Evolutionary conservation across 2,113 vertebrate genomes (phyloP).

Genomic region (Clarias gariepinus): DNA sequence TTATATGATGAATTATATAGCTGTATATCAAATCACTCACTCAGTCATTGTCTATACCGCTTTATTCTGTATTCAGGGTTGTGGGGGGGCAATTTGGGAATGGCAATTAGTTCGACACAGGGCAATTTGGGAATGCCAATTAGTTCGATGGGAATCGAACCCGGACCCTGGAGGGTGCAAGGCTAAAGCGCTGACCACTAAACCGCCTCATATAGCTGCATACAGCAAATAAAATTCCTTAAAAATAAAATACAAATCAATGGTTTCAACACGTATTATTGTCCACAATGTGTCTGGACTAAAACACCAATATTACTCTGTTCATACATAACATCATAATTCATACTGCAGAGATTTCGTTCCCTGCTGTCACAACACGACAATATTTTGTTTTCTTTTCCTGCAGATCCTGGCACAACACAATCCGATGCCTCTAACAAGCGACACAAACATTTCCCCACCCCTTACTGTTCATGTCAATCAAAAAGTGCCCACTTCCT

Average conservation of each 20-base stretch:
- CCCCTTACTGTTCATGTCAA: not conserved
- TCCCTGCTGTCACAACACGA: not conserved
- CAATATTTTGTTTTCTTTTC: not conserved
- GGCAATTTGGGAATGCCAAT: too few species aligned
- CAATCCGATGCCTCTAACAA: not conserved
- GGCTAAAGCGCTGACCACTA: too few species aligned
- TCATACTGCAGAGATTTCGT: not conserved
- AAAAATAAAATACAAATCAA: not conserved
- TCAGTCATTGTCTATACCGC: too few species aligned
- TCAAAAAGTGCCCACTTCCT: not conserved
- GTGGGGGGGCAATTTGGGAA: too few species aligned
- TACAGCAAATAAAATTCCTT: not conserved
- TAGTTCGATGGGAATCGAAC: too few species aligned
- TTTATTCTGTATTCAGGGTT: too few species aligned
- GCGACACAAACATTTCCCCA: constrained; percentile 4
- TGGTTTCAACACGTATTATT: not conserved
- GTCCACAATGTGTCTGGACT: not conserved
- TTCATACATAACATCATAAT: not conserved
- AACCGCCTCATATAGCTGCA: not conserved
- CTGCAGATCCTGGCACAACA: constrained; percentile 18
- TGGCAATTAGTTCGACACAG: too few species aligned
- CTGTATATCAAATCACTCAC: too few species aligned
- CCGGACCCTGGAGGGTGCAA: too few species aligned
- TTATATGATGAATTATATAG: not conserved
- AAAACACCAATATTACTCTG: not conserved